Evolutionary conservation across 2,797 vertebrate species (phyloP), one percentile per base, ranked within the genome.

Genomic region (Acipenser transmontanus): DNA sequence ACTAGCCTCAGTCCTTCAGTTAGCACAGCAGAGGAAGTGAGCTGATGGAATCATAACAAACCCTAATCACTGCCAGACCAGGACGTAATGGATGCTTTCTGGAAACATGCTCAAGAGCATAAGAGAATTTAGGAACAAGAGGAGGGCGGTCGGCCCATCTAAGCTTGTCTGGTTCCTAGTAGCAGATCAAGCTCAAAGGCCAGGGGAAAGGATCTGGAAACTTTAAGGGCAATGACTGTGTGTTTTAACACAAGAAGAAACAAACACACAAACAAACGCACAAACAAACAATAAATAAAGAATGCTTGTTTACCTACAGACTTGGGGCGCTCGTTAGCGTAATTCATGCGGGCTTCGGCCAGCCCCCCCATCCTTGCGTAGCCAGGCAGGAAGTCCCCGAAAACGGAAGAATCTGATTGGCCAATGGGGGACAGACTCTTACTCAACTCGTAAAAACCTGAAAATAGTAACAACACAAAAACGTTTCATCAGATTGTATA

Each of bases 251-350:
- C 50, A 52, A 12, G 3, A 12, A 12, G 50, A 8, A 12, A 52
- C 6, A 34, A 34, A 34, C 34, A 34, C 2, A 34, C 34, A 34
- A 4, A 34, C 34, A 34, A 4, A 34, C 34, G 4, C 2, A 34
- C 34, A 3, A 34, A 34, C 34, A 34, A 34, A 34, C 34, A 3
- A 34, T 34, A 34, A 34, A 34, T 34, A 34, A 34, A 14, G 49
- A 49, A 63, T 49, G 61, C 66, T 60, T 62, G 67, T 80, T 84
- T 73, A 91, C 89, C 85, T 73, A 84, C 71, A 51, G 86, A 88
- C 74, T 86, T 89, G 71, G 83, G 81, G 65, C 87, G 86, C 74
- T 90, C 85, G 1, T 72, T 83, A 56, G 85, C 79, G 67, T 83
- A 87, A 69, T 80, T 80, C 54, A 78, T 71, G 12, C 82, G 78